Evolutionary conservation across 2,113 vertebrate species (phyloP).

Genomic region (Heterochromis multidens): DNA sequence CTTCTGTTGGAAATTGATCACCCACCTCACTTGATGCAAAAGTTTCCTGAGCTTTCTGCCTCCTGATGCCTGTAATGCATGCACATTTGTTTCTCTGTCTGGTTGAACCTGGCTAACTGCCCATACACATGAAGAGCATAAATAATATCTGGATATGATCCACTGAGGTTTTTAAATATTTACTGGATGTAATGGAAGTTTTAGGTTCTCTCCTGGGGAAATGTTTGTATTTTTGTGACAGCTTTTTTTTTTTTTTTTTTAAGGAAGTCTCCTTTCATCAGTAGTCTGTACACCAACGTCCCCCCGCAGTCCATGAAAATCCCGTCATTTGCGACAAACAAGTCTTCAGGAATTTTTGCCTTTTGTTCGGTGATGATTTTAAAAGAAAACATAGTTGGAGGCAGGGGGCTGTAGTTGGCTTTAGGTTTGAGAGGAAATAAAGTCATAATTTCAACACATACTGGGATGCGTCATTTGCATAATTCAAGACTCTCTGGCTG

Average conservation of each 20-base stretch:
- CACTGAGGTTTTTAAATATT: neutral
- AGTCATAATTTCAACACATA: neutral
- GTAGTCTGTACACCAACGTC: neutral
- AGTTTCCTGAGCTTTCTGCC: neutral
- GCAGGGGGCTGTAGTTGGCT: neutral
- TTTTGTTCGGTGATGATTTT: neutral
- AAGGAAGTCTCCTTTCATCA: neutral
- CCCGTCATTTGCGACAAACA: neutral
- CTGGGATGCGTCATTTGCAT: neutral
- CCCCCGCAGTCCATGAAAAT: neutral
- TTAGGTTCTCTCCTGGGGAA: neutral
- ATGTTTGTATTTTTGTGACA: neutral
- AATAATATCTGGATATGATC: neutral
- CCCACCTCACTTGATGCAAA: neutral
- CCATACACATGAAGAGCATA: neutral
- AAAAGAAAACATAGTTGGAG: neutral
- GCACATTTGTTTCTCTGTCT: neutral
- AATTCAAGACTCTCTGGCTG: neutral
- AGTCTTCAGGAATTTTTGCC: neutral
- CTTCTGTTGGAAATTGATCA: neutral
- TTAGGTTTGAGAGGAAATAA: neutral
- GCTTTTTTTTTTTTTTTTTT: neutral
- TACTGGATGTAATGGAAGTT: neutral
- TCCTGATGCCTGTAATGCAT: neutral
- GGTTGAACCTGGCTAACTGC: neutral